phyloP scores from a whole-genome alignment of 2,113 vertebrate genomes.

The Echinops telfairi region DNA sequence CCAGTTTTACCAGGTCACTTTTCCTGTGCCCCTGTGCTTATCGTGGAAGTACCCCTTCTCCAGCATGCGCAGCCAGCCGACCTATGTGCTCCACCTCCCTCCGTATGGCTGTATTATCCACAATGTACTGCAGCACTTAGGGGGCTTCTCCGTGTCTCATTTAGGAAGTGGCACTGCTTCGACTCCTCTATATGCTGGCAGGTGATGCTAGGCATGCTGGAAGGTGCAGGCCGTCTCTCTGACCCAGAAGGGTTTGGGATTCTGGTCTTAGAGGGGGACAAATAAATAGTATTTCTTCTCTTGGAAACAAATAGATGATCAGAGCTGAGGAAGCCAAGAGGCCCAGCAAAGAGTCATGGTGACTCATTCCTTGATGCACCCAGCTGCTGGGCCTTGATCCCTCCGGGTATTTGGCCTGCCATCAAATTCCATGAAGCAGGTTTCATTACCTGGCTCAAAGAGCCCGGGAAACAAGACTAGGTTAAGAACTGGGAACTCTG shows the following conservation, averaged over 20 bases:
- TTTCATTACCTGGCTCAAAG: not conserved
- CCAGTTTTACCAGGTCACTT: not conserved
- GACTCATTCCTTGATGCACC: not conserved
- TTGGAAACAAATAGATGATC: not conserved
- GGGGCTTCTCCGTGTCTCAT: not conserved
- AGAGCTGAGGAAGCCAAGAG: not conserved
- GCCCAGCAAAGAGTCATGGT: not conserved
- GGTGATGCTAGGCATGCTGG: not conserved
- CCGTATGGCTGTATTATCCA: not conserved
- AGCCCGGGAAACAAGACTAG: not conserved
- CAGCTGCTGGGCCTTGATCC: not conserved
- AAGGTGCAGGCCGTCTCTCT: not conserved
- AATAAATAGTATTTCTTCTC: not conserved
- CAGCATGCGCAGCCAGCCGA: not conserved
- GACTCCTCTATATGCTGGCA: not conserved
- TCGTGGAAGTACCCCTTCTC: not conserved
- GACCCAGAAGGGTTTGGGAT: not conserved
- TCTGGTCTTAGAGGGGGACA: not conserved
- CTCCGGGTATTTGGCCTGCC: rapidly evolving
- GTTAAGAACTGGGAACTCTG: not conserved
- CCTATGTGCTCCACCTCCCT: too few relatives aligned
- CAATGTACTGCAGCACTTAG: not conserved
- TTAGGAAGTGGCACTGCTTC: not conserved
- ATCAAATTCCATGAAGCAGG: not conserved
- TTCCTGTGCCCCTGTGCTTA: not conserved